Base-by-base conservation (phyloP, 1,140 invertebrate species). In the Drosophila micromelanica region DNA sequence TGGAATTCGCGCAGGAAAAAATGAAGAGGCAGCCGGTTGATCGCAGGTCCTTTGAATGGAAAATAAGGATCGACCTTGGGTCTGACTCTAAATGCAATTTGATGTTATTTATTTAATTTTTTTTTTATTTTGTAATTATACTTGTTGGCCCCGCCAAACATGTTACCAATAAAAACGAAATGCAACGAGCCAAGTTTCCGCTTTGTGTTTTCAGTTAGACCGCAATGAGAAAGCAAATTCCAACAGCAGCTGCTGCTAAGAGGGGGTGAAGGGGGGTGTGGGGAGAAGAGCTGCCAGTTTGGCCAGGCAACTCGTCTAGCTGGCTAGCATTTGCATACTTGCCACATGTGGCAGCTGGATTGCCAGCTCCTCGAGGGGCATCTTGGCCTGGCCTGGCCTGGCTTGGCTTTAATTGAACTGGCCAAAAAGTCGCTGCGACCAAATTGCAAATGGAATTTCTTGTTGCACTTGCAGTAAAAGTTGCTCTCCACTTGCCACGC, bases 121-220 rank as follows among this genome's bases (percentile, higher is more conserved):
- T 23, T 23, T 23, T 42, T 56, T 43, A 27, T 7, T 27, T 4
- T 59, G 54, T 65, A 63, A 75, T 52, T 54, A 60, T 52, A 51
- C 37, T 49, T 27, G 61, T 32, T 37, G 32, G 43, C 40, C 68
- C 68, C 37, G 69, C 62, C 61, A 81, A 87, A 87, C 84, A 61
- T 84, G 79, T 87, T 87, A 62, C 73, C 79, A 87, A 89, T 77
- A 87, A 87, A 87, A 87, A 80, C 84, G 84, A 87, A 87, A 84
- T 68, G 77, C 43, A 8, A 40, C 40, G n/a, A 30, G 54, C 78
- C 77, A 63, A 69, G 62, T 79, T 56, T 61, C 48, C 48, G 30
- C 48, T 40, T 43, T 40, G 15, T 5, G 12, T 46, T 63, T 20
- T 12, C 27, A 7, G 8, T 32, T 35, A 11, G 15, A 13, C 32